Evolutionary conservation across 1,140 invertebrate genomes (phyloP).

Genomic region (Ceratoteleas bidentatus): DNA sequence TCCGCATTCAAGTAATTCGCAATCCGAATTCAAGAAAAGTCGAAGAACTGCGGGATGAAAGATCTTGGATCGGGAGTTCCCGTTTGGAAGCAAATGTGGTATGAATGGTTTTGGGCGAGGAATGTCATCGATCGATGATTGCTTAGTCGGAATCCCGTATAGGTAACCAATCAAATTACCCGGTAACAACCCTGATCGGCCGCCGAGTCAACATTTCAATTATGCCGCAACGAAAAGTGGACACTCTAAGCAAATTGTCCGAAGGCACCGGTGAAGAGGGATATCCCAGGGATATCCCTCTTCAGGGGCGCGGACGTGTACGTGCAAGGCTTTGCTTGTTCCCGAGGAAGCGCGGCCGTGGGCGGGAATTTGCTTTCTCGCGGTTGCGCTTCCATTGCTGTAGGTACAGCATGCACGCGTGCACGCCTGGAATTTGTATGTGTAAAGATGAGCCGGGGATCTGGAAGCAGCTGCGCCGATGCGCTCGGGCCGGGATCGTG

Average conservation of each 20-base stretch:
- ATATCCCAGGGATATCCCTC: conserved; percentile 34
- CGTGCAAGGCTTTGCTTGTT: conserved; percentile 36
- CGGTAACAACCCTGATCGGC: background rate
- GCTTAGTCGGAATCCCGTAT: no score
- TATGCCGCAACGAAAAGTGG: background rate
- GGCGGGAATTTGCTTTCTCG: conserved; percentile 68
- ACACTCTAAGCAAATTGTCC: conserved; percentile 14
- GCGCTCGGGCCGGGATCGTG: conserved; percentile 45
- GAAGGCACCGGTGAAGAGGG: background rate
- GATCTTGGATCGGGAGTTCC: no score
- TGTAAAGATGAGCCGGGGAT: conserved; percentile 61
- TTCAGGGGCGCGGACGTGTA: conserved; percentile 41
- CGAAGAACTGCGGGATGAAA: no score
- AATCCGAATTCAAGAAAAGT: no score
- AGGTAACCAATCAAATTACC: background rate
- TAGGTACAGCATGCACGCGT: conserved; percentile 55
- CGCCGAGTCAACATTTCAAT: background rate
- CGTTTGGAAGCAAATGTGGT: no score
- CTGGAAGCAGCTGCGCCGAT: conserved; percentile 50
- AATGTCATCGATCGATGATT: no score
- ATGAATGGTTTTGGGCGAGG: no score
- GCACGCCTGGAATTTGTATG: conserved; percentile 61
- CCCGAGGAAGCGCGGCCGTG: conserved; percentile 52
- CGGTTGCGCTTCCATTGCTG: conserved; percentile 63
- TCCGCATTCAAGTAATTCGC: no score